Conservation (phyloP, 2,113 vertebrate genomes). For the Crypturellus undulatus region DNA sequence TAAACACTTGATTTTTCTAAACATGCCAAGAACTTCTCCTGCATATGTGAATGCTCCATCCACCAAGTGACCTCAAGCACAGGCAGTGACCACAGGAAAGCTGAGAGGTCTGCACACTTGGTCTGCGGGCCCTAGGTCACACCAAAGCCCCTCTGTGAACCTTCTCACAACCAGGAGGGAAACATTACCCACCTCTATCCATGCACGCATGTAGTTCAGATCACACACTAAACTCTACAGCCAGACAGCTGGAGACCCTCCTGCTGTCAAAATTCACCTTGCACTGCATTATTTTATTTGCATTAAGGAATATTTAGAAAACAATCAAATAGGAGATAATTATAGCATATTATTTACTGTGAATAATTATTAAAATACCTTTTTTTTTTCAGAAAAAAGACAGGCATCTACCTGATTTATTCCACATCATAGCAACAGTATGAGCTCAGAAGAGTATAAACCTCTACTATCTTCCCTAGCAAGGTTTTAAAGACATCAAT, state of each 20-base stretch:
- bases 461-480: not conserved
- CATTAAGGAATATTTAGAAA: not conserved
- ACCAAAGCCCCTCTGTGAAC: not conserved
- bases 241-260: not conserved
- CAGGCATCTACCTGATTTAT: not conserved
- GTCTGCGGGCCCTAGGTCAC: not conserved
- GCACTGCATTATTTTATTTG: not conserved
- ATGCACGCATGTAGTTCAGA: accelerated
- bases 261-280: not conserved
- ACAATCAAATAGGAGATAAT: constrained; percentile 1
- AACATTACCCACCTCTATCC: not conserved
- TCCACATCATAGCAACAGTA: not conserved
- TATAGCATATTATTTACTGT: not conserved
- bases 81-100: not conserved
- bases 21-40: not conserved
- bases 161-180: not conserved
- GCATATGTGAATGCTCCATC: not conserved
- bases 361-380: not conserved
- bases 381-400: not conserved
- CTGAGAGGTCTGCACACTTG: not conserved
- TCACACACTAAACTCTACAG: not conserved
- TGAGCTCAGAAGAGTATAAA: not conserved
- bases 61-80: not conserved
- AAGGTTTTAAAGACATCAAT: not conserved
- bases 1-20: not conserved